Evolutionary conservation across 2,797 vertebrate genomes (phyloP), one percentile per base, ranked within the genome.

Genomic region (Chrysocyon brachyurus): DNA sequence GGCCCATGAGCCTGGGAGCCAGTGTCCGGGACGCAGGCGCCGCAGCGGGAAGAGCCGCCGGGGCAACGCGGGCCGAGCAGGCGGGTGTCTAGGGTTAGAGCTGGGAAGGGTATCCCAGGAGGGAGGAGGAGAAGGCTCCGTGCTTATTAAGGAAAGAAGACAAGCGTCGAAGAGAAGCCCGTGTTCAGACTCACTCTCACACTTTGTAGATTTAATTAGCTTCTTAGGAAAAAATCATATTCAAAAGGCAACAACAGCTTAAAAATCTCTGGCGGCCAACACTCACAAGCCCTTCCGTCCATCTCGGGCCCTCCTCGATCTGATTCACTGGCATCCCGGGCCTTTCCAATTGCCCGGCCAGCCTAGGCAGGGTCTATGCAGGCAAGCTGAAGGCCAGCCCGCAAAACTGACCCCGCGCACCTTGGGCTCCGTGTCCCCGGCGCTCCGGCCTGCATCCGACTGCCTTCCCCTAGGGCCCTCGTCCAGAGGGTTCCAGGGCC

Each of bases 151-250:
- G 95, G 91, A 96, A 83, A 63, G 49, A 89, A 96, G 93, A 92
- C 77, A 95, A 92, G 83, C 92, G 61, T 94, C 94, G 94, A 95
- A 96, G 84, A 87, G 9, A 92, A 89, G 88, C 63, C 75, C 54
- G 54, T 7, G 5, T 91, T 87, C 86, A 93, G 94, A 89, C 64
- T 97, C 86, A 40, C 70, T 96, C 97, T 96, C 88, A 89, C 94
- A 95, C 86, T 59, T 89, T 89, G 81, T 31, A 96, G 91, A 91
- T 61, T 97, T 98, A 97, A 97, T 97, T 96, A 96, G 95, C 92
- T 95, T 96, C 77, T 97, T 93, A 96, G 92, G 78, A 82, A 87
- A 91, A 97, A 97, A 93, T 78, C 31, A 70, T 40, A 91, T 87
- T 95, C 54, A 73, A 94, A 95, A 97, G 54, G 64, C 92, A 97